Percentiles rank a stretch among this genome's conserved stretches.
phyloP scores from a whole-genome alignment of 2,113 vertebrate species.

The Cyanoliseus patagonus region DNA sequence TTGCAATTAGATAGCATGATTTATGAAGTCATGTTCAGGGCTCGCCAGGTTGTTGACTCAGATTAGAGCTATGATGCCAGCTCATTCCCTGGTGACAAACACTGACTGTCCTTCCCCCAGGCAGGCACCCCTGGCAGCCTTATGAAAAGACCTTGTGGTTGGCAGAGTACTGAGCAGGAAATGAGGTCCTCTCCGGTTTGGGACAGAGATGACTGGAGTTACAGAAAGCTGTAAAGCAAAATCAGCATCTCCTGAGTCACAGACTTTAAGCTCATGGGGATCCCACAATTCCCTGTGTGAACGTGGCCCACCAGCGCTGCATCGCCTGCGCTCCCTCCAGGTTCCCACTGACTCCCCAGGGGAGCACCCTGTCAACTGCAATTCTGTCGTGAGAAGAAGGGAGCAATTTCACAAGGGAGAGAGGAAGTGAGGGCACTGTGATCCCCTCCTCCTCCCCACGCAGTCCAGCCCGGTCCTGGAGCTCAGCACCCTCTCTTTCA shows the following conservation, averaged over 20 bases:
- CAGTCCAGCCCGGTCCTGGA: rapidly evolving
- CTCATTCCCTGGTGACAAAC: conserved; percentile 68
- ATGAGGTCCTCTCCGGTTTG: conserved; percentile 53
- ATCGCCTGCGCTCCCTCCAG: rapidly evolving
- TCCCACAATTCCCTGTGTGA: background rate
- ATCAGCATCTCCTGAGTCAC: conserved; percentile 49
- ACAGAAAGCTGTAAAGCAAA: conserved; percentile 42
- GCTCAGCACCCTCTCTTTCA: background rate
- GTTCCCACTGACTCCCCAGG: background rate
- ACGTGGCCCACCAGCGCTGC: background rate
- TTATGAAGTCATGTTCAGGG: conserved; percentile 56
- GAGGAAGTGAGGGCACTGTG: background rate
- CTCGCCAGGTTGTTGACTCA: conserved; percentile 65
- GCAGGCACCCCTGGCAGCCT: conserved; percentile 55
- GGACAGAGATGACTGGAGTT: conserved; percentile 55
- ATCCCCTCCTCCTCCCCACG: rapidly evolving
- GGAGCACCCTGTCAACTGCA: background rate
- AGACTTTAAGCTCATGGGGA: background rate
- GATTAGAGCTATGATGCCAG: conserved; percentile 47
- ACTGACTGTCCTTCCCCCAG: conserved; percentile 58
- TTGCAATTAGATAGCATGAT: conserved; percentile 36
- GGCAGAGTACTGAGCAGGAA: conserved; percentile 64
- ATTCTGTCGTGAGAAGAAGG: rapidly evolving
- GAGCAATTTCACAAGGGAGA: rapidly evolving
- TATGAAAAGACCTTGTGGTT: conserved; percentile 56